Evolutionary conservation across 1,140 invertebrate genomes (phyloP).

Genomic region (Philopotamus ludificatus): DNA sequence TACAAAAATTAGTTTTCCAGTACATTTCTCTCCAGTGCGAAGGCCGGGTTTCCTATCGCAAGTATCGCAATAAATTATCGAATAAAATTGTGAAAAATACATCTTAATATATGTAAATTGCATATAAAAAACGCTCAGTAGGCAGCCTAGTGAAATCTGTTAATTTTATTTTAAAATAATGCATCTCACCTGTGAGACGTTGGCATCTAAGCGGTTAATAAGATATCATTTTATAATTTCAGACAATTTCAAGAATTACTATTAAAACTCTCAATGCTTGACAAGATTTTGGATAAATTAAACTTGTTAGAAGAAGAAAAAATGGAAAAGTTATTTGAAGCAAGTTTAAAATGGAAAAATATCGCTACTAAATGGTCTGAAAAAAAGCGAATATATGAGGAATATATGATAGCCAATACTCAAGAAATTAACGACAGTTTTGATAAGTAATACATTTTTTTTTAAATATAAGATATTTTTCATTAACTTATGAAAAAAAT

Average conservation of each 20-base stretch:
- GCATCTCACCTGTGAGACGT: too few relatives aligned
- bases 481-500: background rate
- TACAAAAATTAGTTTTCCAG: too few relatives aligned
- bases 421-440: background rate
- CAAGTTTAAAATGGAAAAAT: constrained; percentile 15
- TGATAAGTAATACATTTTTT: background rate
- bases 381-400: background rate
- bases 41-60: too few relatives aligned
- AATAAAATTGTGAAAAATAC: too few relatives aligned
- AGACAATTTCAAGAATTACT: constrained; percentile 20
- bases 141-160: too few relatives aligned
- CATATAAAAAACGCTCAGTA: too few relatives aligned
- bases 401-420: background rate
- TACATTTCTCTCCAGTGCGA: too few relatives aligned
- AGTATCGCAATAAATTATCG: too few relatives aligned
- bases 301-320: constrained; percentile 6
- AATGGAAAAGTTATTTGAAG: constrained; percentile 9
- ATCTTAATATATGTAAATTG: too few relatives aligned
- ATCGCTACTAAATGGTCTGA: background rate
- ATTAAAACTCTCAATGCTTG: constrained; percentile 3
- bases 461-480: background rate
- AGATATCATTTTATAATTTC: constrained; percentile 9
- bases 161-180: too few relatives aligned
- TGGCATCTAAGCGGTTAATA: too few relatives aligned
- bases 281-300: constrained; percentile 20